Base-by-base conservation (phyloP, 2,888 invertebrate genomes). In the Polymixis lichenea region DNA sequence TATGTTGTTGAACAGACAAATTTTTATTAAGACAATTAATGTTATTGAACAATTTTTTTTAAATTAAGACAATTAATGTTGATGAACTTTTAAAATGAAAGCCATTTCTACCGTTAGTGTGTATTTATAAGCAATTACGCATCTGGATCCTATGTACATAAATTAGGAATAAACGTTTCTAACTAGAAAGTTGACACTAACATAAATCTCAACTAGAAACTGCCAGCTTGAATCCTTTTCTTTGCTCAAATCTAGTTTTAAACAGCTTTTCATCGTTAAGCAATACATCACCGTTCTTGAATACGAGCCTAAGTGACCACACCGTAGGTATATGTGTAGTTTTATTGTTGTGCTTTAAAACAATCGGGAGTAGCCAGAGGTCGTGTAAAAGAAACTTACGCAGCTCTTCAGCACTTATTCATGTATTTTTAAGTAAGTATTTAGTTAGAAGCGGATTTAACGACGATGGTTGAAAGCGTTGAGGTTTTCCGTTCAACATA, bases 361-460 rank as follows among this genome's bases (percentile, higher is more conserved):
- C 11, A 53, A 13, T 17, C 1, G 15, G 7, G 15, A 25, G 19
- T 46, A 25, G 0, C 9, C 9, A 46, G 66, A 53, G 53, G 9
- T 56, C 32, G 8, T 46, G 51, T 43, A 6, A 53, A 58, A 66
- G 2, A 32, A 22, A 43, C 77, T 77, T 51, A 51, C 13, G 22
- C 8, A 17, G 22, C 3, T 65, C 43, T 64, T 32, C 49, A 22
- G 55, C 38, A 49, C 25, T 60, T 55, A 56, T 51, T 61, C 64
- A 13, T 72, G 67, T 80, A 64, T 68, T 61, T 66, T 67, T 67
- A 56, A 53, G 22, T 25, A 49, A 49, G 49, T 65, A 64, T 65
- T 58, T 68, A n/a, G 64, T 68, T 68, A 56, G 13, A 46, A 53
- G 9, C 17, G 55, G 51, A 61, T 75, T 70, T 46, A n/a, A 43